phyloP scores from a whole-genome alignment of 1,140 invertebrate species.

The Philaenus spumarius region DNA sequence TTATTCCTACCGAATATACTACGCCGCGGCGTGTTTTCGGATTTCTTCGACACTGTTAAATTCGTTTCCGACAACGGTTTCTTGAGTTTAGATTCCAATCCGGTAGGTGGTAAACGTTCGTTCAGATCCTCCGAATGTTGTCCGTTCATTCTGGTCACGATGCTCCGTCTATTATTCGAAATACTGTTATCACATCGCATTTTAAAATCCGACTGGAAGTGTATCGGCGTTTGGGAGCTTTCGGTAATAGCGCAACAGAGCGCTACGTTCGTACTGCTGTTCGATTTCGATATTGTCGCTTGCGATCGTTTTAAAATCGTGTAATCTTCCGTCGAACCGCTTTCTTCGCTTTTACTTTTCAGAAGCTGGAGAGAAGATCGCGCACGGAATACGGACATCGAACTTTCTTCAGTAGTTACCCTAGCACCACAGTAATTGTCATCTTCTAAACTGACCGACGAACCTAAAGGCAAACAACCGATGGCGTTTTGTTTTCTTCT shows the following conservation, averaged over 20 bases:
- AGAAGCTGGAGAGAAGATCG: neutral
- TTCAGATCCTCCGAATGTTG: constrained; percentile 33
- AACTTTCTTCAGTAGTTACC: neutral
- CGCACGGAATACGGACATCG: neutral
- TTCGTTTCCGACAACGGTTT: constrained; percentile 19
- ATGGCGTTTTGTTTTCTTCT: constrained; percentile 16
- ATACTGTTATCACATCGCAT: constrained; percentile 10
- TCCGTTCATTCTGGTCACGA: constrained; percentile 17
- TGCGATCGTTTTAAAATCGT: neutral
- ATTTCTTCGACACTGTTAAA: neutral
- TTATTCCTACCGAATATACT: constrained; percentile 8
- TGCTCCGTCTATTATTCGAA: constrained; percentile 11
- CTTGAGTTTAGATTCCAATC: constrained; percentile 14
- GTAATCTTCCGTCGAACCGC: neutral
- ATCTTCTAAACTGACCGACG: constrained; percentile 14
- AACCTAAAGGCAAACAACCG: constrained; percentile 17
- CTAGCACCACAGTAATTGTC: neutral
- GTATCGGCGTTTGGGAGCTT: constrained; percentile 19
- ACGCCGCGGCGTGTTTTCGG: neutral
- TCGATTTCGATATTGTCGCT: neutral
- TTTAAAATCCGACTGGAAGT: constrained; percentile 14
- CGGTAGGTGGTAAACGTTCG: constrained; percentile 30
- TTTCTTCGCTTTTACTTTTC: neutral
- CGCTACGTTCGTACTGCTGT: constrained; percentile 28
- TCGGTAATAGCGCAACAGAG: constrained; percentile 33